Percentiles rank a stretch among this genome's conserved stretches.
phyloP scores from a whole-genome alignment of 2,888 invertebrate species.

The Poecilobothrus nobilitatus region DNA sequence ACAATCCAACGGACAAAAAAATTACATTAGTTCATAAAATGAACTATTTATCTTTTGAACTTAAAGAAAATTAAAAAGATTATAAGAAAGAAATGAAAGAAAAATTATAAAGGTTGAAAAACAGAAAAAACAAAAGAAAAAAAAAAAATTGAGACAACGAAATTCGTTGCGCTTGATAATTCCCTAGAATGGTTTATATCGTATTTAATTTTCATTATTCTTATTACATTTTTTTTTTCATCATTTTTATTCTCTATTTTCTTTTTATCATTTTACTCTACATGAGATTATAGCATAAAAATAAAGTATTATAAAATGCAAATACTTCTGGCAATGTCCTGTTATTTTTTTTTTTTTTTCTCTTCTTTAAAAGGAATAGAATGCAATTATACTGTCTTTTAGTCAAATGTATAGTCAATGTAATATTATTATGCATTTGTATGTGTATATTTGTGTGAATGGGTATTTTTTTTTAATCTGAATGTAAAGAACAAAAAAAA shows the following conservation, averaged over 20 bases:
- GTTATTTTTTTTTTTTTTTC: too few relatives aligned
- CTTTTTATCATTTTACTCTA: neutral
- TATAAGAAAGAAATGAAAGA: too few relatives aligned
- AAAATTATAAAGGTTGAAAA: too few relatives aligned
- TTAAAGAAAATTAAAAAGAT: too few relatives aligned
- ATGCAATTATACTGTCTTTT: neutral
- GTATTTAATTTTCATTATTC: neutral
- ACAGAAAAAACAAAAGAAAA: too few relatives aligned
- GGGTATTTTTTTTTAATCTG: neutral
- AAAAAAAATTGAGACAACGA: too few relatives aligned
- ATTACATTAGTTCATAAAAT: too few relatives aligned
- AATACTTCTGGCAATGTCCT: constrained; percentile 4
- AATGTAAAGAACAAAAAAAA: neutral
- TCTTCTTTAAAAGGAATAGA: neutral
- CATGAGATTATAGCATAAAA: too few relatives aligned
- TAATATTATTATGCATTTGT: neutral
- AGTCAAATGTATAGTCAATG: too few relatives aligned
- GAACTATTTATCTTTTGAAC: too few relatives aligned
- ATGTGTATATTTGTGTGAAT: neutral
- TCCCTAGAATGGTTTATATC: neutral
- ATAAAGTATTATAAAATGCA: neutral
- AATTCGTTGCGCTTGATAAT: too few relatives aligned
- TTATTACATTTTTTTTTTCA: neutral
- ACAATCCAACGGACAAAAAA: too few relatives aligned
- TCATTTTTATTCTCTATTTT: neutral